phyloP scores from a whole-genome alignment of 2,113 vertebrate genomes.

The Spilogale gracilis region DNA sequence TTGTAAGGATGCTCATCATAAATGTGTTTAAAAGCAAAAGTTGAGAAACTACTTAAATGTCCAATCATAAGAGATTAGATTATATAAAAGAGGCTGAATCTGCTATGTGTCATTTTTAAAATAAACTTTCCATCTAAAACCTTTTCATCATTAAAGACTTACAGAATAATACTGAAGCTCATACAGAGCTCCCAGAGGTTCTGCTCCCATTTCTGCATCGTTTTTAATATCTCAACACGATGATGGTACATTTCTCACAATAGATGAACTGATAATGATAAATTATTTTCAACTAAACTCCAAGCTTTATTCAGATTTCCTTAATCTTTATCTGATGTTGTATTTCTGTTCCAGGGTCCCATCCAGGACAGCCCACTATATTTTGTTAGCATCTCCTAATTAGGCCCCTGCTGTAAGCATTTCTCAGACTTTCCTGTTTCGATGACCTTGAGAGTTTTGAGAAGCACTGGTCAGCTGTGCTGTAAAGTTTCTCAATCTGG shows the following conservation, averaged over 20 bases:
- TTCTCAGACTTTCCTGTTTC: not conserved
- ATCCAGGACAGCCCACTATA: not conserved
- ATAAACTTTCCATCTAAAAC: not conserved
- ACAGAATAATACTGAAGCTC: not conserved
- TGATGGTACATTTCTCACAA: not conserved
- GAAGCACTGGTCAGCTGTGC: not conserved
- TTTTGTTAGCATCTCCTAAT: not conserved
- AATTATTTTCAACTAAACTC: not conserved
- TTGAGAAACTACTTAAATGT: constrained; percentile 38
- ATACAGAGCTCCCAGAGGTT: not conserved
- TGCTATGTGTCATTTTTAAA: not conserved
- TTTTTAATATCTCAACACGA: not conserved
- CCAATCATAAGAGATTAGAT: not conserved
- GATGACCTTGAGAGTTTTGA: not conserved
- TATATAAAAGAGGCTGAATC: not conserved
- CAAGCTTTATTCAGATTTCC: not conserved
- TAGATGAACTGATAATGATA: not conserved
- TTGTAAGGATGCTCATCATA: not conserved
- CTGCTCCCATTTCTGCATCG: not conserved
- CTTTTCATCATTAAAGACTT: not conserved
- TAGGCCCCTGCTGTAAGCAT: not conserved
- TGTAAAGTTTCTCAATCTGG: not conserved
- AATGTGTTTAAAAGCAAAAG: constrained; percentile 43
- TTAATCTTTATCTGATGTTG: not conserved
- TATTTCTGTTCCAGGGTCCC: not conserved